Base-by-base conservation (phyloP, 2,888 invertebrate genomes). In the Callinectes sapidus region DNA sequence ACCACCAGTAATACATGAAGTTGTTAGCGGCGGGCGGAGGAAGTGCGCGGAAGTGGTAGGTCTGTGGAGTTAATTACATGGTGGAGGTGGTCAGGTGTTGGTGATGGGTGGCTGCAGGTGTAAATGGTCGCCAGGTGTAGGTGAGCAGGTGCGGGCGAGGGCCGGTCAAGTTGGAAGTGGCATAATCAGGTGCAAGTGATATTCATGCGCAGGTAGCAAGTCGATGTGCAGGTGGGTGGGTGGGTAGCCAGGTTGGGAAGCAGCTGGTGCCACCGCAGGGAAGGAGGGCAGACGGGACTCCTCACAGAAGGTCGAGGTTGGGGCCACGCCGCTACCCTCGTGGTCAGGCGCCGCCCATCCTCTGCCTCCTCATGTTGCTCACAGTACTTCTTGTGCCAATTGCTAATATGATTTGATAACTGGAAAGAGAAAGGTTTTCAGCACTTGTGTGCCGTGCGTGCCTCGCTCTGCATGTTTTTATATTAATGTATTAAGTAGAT, bases 41-140 rank as follows among this genome's bases (percentile, higher is more conserved):
- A 81, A 81, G 32, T 32, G 81, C 35, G 16, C 35, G 81, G 81
- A 81, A 81, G 81, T 35, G 81, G 81, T 81, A 35, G 81, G 81
- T 81, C 32, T 81, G 81, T 81, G 81, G 35, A 18, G 35, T 3
- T 32, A 81, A 81, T 81, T 81, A 35, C 28, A 81, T 81, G 81
- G 16, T 35, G 81, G 81, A 32, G 35, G 81, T 35, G 32, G 81
- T 35, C 35, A 35, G 81, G 81, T 81, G 81, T 35, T 32, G 16
- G 16, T 35, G 81, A 35, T 81, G 18, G 81, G 35, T 81, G 81
- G 81, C 35, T 81, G 18, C 87, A 54, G 14, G 66, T 55, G 89
- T 35, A 32, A 89, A 61, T 28, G 89, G 89, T 89, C n/a, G 18
- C 28, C 35, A 89, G 89, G 89, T 35, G 66, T 89, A n/a, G 32